Conservation (phyloP, 1,140 invertebrate genomes). For the Drosophila novamexicana region DNA sequence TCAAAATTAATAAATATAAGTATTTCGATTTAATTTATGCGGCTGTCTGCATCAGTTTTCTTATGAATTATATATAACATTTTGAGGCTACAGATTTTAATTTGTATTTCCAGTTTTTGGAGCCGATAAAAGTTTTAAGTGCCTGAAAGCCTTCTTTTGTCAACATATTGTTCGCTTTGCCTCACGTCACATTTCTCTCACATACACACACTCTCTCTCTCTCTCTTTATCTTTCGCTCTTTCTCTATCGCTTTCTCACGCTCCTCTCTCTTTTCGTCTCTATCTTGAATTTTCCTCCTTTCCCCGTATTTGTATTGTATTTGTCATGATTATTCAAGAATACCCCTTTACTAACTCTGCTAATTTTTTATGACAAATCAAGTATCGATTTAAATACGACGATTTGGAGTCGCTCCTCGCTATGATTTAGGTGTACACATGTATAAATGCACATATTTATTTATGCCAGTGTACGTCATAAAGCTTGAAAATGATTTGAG, state of each 20-base stretch:
- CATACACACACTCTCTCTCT: background rate
- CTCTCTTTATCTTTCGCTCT: background rate
- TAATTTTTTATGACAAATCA: constrained; percentile 70
- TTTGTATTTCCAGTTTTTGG: constrained; percentile 69
- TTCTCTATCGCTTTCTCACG: background rate
- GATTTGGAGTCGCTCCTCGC: constrained; percentile 49
- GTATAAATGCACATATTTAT: constrained; percentile 6
- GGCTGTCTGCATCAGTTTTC: constrained; percentile 52
- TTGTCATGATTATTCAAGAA: constrained; percentile 2
- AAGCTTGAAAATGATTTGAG: constrained; percentile 36
- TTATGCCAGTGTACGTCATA: constrained; percentile 4
- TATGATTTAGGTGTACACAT: constrained; percentile 63
- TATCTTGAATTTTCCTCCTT: background rate
- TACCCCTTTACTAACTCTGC: background rate
- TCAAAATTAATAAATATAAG: constrained; percentile 37
- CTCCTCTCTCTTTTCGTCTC: background rate
- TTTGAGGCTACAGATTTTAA: constrained; percentile 41
- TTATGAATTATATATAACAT: constrained; percentile 60
- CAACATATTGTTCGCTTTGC: background rate
- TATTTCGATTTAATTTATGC: constrained; percentile 17
- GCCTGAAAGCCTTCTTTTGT: constrained; percentile 5
- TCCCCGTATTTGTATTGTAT: background rate
- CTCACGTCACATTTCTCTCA: background rate
- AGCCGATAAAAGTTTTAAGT: constrained; percentile 26
- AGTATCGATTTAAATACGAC: constrained; percentile 56